Conservation (phyloP, 2,797 vertebrate species). For the Linurgus olivaceus region DNA sequence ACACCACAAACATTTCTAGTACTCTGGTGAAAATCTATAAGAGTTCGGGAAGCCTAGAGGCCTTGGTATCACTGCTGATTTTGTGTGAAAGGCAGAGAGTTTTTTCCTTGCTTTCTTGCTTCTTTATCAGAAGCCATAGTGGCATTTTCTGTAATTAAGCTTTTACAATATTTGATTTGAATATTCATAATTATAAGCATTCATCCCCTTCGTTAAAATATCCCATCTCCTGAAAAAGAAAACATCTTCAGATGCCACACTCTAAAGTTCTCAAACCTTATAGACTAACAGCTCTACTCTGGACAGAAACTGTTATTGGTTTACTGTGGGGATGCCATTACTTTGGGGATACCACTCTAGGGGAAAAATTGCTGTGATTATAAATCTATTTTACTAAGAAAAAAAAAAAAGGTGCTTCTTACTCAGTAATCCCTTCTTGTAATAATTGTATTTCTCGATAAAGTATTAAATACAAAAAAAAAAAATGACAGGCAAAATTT, state of each 20-base stretch:
- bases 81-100: background rate
- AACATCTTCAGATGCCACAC: background rate
- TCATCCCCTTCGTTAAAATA: background rate
- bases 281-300: background rate
- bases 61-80: background rate
- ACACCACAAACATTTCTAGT: background rate
- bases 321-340: background rate
- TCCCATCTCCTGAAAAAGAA: background rate
- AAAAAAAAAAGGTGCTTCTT: rapidly evolving
- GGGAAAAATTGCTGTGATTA: background rate
- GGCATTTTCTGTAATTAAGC: background rate
- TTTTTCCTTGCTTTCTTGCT: background rate
- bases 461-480: background rate
- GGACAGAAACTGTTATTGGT: background rate
- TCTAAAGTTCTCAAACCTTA: background rate
- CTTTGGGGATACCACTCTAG: too few relatives aligned
- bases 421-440: background rate
- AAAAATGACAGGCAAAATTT: background rate
- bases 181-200: background rate
- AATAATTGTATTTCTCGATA: background rate
- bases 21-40: background rate
- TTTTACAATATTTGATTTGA: background rate
- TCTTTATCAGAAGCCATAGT: background rate
- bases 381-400: background rate
- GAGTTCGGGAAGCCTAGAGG: background rate